Evolutionary conservation across 2,888 invertebrate genomes (phyloP), one percentile per base, ranked within the genome.

Genomic region (Synergus japonicus): DNA sequence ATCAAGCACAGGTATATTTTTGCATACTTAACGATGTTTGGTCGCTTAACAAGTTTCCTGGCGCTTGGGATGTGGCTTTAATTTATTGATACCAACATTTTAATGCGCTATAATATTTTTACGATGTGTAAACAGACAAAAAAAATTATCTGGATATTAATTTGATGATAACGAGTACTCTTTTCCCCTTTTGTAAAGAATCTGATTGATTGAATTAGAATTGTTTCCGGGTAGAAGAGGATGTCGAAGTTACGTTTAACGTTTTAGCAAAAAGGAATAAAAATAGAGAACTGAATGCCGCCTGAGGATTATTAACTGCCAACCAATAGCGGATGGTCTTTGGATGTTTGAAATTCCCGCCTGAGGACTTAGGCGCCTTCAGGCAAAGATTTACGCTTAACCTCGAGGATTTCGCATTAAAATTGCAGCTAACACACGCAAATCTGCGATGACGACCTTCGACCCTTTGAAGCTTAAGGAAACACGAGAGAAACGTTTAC

Each of bases 1-100:
- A 69, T 49, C 29, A 69, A 49, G 69, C 66, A 66, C 41, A 43
- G n/a, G 65, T 22, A 67, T 67, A 67, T 69, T 49, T 69, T 69
- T 69, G 69, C 69, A 69, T 69, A 69, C 46, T 46, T 29, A 69
- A 69, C 29, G 49, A 69, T 49, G 69, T 69, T 69, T 67, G 67
- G 44, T 49, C 13, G 46, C 46, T 29, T 49, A 37, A 69, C 49
- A 69, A 49, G 69, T 49, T 44, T 12, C 18, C 44, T 67, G 67
- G 44, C 46, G 44, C 67, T 67, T 67, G 22, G 46, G 44, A 44
- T 12, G 12, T 15, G 22, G 12, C 13, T 15, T 69, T 49, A 66
- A 69, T 69, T 69, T 69, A 69, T 69, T 13, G 49, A 22, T 29
- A 12, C 22, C 29, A 69, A 69, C 13, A 49, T 69, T 49, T 29